Base-by-base conservation (phyloP, 2,888 invertebrate genomes). In the Macrophya annulata region DNA sequence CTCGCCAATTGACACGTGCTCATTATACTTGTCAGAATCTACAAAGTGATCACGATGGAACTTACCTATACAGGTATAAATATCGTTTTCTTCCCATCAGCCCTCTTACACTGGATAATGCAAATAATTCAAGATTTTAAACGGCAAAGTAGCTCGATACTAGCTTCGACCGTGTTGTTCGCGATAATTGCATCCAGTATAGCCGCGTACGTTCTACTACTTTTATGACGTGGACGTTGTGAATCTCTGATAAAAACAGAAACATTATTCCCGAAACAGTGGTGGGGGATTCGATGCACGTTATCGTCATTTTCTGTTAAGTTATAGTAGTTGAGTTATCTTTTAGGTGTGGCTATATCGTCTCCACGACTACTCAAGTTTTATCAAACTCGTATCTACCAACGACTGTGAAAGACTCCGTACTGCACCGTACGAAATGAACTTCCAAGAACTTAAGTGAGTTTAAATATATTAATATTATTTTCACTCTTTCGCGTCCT, bases 401-500 rank as follows among this genome's bases (percentile, higher is more conserved):
- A 8, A 37, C 37, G 17, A 37, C 25, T 62, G 25, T 1, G 25
- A 4, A 12, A 62, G 71, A 40, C 45, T 45, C n/a, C 72, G 72
- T 21, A 5, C 43, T n/a, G 9, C 9, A 45, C 43, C 4, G 4
- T 21, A 8, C 72, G 45, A 74, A 45, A 74, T 74, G 72, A 31
- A 74, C 6, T 45, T 74, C 8, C 45, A 45, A 45, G 72, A 74
- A 45, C n/a, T 74, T n/a, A 74, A 74, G 72, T 74, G 72, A 74
- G 72, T 74, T 74, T 45, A 40, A 5, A 2, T 4, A 25, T 74
- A 31, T 2, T 25, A 45, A 21, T 37, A 71, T 40, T 71, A 71
- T n/a, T 40, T 21, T 12, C n/a, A n/a, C n/a, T 55, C 17, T 1
- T 55, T 62, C 10, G 21, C 3, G 1, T 55, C n/a, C n/a, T 6